These are phyloP conservation scores for Aradus depressus DNA, from an alignment of 2,888 invertebrate genomes.

Conservation along the genomic window DNA sequence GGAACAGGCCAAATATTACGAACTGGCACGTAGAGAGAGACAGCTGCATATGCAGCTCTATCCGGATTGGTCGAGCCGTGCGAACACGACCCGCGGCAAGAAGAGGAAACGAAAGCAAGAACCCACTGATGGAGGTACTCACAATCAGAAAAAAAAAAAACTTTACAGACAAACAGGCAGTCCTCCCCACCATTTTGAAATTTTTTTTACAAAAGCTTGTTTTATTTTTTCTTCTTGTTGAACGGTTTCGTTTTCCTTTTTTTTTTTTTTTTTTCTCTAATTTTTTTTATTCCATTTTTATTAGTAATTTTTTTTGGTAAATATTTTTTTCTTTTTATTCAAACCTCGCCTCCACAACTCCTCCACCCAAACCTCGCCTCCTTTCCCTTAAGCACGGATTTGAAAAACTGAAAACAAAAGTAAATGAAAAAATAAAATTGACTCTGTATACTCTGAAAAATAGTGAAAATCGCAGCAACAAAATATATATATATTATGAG, in stretches of 20 bases:
- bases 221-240: constrained; percentile 30
- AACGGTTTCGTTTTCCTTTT: constrained; percentile 37
- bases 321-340: constrained; percentile 14
- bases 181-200: constrained; percentile 20
- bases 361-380: constrained; percentile 14
- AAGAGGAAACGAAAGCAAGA: constrained; percentile 99
- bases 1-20: constrained; percentile 99
- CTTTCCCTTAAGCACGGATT: constrained; percentile 25
- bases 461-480: constrained; percentile 1
- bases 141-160: constrained; percentile 9
- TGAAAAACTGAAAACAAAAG: too few relatives aligned
- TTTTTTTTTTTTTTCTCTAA: constrained; percentile 15
- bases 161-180: constrained; percentile 10
- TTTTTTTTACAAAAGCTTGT: constrained; percentile 23
- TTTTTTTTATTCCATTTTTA: constrained; percentile 39
- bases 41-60: constrained; percentile 98
- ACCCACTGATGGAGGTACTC: constrained; percentile 91
- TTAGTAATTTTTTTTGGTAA: constrained; percentile 28
- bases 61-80: constrained; percentile 98
- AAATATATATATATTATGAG: too few relatives aligned
- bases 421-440: constrained; percentile 23
- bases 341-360: constrained; percentile 12
- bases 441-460: constrained; percentile 21
- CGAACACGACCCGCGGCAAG: constrained; percentile 99
- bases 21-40: constrained; percentile 95